Conservation (phyloP, 2,113 vertebrate species). For the Meles meles region DNA sequence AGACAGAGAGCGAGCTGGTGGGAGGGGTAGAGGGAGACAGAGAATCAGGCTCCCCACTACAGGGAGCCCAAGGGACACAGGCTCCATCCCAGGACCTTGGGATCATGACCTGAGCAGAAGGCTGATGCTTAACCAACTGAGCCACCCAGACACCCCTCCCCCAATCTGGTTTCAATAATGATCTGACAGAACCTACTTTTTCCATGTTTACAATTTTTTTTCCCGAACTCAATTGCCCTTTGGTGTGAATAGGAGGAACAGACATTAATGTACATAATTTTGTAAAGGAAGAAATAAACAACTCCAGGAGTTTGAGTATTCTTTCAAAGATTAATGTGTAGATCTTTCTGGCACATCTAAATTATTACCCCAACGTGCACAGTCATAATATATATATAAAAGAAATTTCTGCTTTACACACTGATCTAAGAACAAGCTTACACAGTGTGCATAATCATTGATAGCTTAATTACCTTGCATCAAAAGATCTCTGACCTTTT, state of each 20-base stretch:
- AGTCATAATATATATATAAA: slow-evolving; percentile 51
- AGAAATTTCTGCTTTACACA: slow-evolving; percentile 45
- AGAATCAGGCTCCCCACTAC: background rate
- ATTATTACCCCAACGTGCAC: slow-evolving; percentile 28
- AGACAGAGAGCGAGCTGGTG: background rate
- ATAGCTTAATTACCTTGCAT: slow-evolving; percentile 68
- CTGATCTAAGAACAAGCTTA: slow-evolving; percentile 63
- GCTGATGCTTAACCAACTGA: background rate
- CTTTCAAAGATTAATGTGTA: slow-evolving; percentile 29
- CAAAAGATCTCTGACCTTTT: slow-evolving; percentile 72
- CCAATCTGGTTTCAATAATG: slow-evolving; percentile 13
- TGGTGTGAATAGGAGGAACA: background rate
- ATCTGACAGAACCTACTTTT: background rate
- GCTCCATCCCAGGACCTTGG: background rate
- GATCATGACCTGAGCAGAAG: background rate
- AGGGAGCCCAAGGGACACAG: background rate
- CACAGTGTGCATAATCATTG: slow-evolving; percentile 44
- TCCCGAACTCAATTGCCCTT: background rate
- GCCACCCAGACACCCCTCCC: background rate
- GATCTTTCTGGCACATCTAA: slow-evolving; percentile 7
- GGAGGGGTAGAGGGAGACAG: background rate
- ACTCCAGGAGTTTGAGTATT: background rate
- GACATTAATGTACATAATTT: background rate
- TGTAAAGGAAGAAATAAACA: slow-evolving; percentile 40
- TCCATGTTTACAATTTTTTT: slow-evolving; percentile 1